Evolutionary conservation across 1,140 invertebrate species (phyloP).

Genomic region (Hycleus phaleratus): DNA sequence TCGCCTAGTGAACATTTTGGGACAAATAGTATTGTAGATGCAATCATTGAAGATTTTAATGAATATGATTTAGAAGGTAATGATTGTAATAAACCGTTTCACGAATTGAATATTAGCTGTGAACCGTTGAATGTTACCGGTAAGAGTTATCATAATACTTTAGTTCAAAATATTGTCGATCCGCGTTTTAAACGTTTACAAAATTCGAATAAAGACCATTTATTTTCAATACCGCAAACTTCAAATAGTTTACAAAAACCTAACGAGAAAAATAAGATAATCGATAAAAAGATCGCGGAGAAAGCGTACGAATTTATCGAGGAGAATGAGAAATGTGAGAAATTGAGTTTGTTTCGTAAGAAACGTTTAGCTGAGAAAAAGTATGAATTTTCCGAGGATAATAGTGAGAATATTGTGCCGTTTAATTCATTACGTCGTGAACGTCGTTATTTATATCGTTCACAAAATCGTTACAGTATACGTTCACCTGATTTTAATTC

Average conservation of each 20-base stretch:
- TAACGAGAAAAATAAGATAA: slow-evolving; percentile 38
- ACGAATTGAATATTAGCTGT: slow-evolving; percentile 41
- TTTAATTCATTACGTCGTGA: slow-evolving; percentile 48
- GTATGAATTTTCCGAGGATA: slow-evolving; percentile 83
- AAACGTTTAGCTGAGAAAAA: slow-evolving; percentile 81
- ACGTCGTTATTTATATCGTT: slow-evolving; percentile 30
- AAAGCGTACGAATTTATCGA: slow-evolving; percentile 81
- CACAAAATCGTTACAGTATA: slow-evolving; percentile 25
- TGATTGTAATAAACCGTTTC: slow-evolving; percentile 40
- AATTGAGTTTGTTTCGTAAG: slow-evolving; percentile 72
- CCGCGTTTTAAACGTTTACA: slow-evolving; percentile 36
- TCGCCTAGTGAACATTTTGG: slow-evolving; percentile 35
- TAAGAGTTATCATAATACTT: slow-evolving; percentile 39
- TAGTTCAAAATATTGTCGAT: slow-evolving; percentile 40
- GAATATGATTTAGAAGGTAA: slow-evolving; percentile 39
- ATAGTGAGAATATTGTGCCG: slow-evolving; percentile 75
- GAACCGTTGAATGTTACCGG: slow-evolving; percentile 41
- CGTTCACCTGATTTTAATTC: slow-evolving; percentile 33
- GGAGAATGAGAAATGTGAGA: slow-evolving; percentile 73
- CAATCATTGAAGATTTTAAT: slow-evolving; percentile 40
- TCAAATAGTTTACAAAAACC: slow-evolving; percentile 26
- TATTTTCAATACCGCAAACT: slow-evolving; percentile 35
- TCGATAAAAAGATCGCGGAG: slow-evolving; percentile 54
- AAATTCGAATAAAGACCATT: slow-evolving; percentile 30
- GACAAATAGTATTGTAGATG: slow-evolving; percentile 35